Evolutionary conservation across 2,797 vertebrate species (phyloP).

Genomic region (Chromobotia macracanthus): DNA sequence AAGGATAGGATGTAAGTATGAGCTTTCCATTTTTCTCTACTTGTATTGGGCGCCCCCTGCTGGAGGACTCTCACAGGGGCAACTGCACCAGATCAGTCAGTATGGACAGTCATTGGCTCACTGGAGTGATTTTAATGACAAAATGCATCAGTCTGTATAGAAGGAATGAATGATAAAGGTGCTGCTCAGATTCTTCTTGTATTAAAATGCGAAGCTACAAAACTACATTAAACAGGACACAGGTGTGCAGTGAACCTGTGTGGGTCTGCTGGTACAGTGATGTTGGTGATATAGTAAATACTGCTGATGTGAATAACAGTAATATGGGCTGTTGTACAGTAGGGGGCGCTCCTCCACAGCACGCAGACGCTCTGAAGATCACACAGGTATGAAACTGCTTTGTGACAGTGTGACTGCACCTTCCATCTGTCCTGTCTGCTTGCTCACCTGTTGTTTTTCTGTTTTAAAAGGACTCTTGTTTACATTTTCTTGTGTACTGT

Average conservation of each 20-base stretch:
- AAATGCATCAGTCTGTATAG: background rate
- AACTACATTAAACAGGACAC: background rate
- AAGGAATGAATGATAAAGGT: background rate
- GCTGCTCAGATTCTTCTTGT: background rate
- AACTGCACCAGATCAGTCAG: slow-evolving; percentile 80
- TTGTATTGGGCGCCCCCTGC: slow-evolving; percentile 97
- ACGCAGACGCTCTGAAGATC: slow-evolving; percentile 96
- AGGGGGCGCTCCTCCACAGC: slow-evolving; percentile 99
- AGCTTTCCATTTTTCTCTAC: slow-evolving; percentile 97
- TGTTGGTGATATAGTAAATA: slow-evolving; percentile 79
- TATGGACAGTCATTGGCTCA: background rate
- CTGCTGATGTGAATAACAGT: slow-evolving; percentile 83
- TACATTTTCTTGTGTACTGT: too few species aligned
- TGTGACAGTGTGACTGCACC: slow-evolving; percentile 58
- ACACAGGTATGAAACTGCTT: slow-evolving; percentile 86
- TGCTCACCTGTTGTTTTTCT: slow-evolving; percentile 35
- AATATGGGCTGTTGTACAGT: slow-evolving; percentile 84
- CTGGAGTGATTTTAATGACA: background rate
- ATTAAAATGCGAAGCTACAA: background rate
- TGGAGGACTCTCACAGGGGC: slow-evolving; percentile 98
- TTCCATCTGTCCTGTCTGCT: slow-evolving; percentile 35
- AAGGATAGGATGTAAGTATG: slow-evolving; percentile 99
- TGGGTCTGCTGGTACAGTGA: slow-evolving; percentile 86
- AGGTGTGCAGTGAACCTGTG: slow-evolving; percentile 91
- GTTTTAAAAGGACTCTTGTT: background rate